A percentile compares a stretch with the other conserved stretches of the same genome.
These are phyloP conservation scores for Patiria miniata DNA, from an alignment of 35 echinoderm and acorn worm species.

Conservation along the genomic window DNA sequence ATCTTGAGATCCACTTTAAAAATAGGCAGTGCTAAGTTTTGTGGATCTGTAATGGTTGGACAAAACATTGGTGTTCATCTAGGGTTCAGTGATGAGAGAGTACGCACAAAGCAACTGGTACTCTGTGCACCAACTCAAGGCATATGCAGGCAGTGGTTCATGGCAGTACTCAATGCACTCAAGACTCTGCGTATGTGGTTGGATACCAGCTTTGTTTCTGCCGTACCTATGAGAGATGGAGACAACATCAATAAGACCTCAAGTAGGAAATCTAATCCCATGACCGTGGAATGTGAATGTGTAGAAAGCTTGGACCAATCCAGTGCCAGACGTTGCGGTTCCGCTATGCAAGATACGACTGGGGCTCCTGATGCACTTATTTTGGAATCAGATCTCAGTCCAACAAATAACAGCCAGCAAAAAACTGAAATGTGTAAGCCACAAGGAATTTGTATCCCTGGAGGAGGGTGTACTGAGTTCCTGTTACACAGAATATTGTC, in stretches of 20 bases:
- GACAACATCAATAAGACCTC: background rate
- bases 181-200: slow-evolving; percentile 38
- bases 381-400: background rate
- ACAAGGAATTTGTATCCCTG: slow-evolving; percentile 13
- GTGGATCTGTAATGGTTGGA: background rate
- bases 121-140: slow-evolving; percentile 39
- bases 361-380: background rate
- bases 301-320: background rate
- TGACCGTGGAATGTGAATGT: background rate
- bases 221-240: background rate
- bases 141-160: slow-evolving; percentile 38
- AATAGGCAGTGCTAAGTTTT: slow-evolving; percentile 14
- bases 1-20: background rate
- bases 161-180: slow-evolving; percentile 18
- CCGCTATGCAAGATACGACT: background rate
- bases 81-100: background rate
- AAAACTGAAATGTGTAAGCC: background rate
- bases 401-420: background rate
- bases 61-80: slow-evolving; percentile 1
- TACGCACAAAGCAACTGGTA: slow-evolving; percentile 5
- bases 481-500: slow-evolving; percentile 1
- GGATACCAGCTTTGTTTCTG: background rate
- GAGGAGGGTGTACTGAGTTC: slow-evolving; percentile 27
- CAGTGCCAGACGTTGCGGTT: background rate
- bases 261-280: background rate